Percentiles rank a stretch among this genome's conserved stretches.
Conservation (phyloP, 2,797 vertebrate genomes). For the Characodon lateralis region DNA sequence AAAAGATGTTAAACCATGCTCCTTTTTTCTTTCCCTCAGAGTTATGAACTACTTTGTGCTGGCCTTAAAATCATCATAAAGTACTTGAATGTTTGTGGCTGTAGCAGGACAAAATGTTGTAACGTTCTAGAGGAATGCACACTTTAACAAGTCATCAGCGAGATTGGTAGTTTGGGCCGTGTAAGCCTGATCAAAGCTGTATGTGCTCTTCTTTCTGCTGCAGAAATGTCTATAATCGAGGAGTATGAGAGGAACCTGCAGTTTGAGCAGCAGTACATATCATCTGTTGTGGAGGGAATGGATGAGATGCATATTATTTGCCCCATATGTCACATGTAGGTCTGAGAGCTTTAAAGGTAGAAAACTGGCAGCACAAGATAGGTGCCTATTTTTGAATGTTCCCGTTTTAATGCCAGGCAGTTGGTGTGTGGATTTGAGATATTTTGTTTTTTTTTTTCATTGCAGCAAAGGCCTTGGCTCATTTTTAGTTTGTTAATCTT, state of each 20-base stretch:
- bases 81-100: too few relatives aligned
- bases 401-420: neutral
- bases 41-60: too few relatives aligned
- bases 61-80: too few relatives aligned
- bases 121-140: too few relatives aligned
- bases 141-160: neutral
- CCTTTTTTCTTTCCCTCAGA: too few relatives aligned
- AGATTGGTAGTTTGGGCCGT: too few relatives aligned
- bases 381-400: neutral
- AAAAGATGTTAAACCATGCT: neutral
- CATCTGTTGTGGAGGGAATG: conserved; percentile 83
- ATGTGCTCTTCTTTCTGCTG: neutral
- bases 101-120: too few relatives aligned
- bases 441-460: too few relatives aligned
- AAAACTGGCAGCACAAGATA: too few relatives aligned
- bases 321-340: conserved; percentile 89
- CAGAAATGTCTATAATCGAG: conserved; percentile 85
- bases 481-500: conserved; percentile 36
- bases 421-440: neutral
- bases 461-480: neutral
- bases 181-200: neutral
- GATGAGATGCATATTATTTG: conserved; percentile 85
- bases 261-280: conserved; percentile 88
- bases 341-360: neutral
- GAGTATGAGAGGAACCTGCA: conserved; percentile 87